Evolutionary conservation across 2,888 invertebrate species (phyloP).

Genomic region (Dusona sp.): DNA sequence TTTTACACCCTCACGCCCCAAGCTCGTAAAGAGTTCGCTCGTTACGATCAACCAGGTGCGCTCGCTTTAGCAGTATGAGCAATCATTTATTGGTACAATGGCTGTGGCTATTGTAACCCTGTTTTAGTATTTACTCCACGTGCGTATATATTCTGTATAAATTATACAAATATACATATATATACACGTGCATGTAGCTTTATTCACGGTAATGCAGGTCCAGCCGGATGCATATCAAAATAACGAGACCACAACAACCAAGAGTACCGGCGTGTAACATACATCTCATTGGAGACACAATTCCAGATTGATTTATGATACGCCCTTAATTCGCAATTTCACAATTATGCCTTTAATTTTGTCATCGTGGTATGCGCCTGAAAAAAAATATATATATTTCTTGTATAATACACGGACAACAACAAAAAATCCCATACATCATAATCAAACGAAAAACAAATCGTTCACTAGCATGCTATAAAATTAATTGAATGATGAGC

Average conservation of each 20-base stretch:
- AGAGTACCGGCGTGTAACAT: too few species aligned
- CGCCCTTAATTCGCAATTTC: too few species aligned
- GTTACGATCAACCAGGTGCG: slow-evolving; percentile 54
- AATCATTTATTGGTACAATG: slow-evolving; percentile 54
- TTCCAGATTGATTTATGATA: slow-evolving; percentile 7
- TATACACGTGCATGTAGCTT: slow-evolving; percentile 29
- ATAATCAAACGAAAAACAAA: too few species aligned
- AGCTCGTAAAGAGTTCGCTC: slow-evolving; percentile 56
- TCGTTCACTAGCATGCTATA: too few species aligned
- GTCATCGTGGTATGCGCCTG: too few species aligned
- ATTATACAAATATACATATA: background rate
- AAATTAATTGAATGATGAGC: too few species aligned
- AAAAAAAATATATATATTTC: too few species aligned
- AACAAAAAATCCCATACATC: too few species aligned
- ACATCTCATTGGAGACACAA: slow-evolving; percentile 3
- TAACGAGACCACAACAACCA: slow-evolving; percentile 25
- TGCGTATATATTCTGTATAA: background rate
- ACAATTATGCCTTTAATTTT: too few species aligned
- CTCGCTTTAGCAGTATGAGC: slow-evolving; percentile 7
- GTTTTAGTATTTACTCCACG: too few species aligned
- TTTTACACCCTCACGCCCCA: slow-evolving; percentile 39
- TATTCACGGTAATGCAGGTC: slow-evolving; percentile 54
- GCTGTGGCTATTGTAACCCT: slow-evolving; percentile 31
- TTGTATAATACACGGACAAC: too few species aligned
- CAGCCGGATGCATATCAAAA: slow-evolving; percentile 9